phyloP scores from a whole-genome alignment of 2,797 vertebrate genomes.

The Diglossa cyanea region DNA sequence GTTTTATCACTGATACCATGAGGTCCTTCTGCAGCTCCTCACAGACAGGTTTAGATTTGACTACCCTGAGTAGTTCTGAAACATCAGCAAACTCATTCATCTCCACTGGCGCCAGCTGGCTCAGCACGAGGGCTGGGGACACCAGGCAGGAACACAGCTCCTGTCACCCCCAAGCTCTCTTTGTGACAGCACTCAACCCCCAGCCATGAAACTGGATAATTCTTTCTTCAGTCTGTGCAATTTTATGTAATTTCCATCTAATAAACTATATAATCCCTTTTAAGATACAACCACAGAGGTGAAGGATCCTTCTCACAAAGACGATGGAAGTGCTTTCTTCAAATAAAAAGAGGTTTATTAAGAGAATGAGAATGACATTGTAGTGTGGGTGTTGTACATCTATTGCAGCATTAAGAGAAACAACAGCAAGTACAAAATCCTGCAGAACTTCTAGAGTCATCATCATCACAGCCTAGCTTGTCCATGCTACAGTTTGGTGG shows the following conservation, averaged over 20 bases:
- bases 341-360: constrained; percentile 75
- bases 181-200: background rate
- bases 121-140: accelerated
- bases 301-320: constrained; percentile 21
- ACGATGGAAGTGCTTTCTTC: constrained; percentile 17
- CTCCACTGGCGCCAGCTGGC: background rate
- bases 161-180: background rate
- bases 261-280: accelerated
- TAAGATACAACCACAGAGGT: background rate
- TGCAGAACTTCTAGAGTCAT: constrained; percentile 36
- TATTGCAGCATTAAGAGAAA: constrained; percentile 68
- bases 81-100: background rate
- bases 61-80: background rate
- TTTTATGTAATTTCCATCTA: background rate
- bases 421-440: constrained; percentile 66
- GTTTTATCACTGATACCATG: background rate
- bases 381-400: constrained; percentile 56
- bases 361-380: constrained; percentile 59
- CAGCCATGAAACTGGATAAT: background rate
- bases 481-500: constrained; percentile 50
- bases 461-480: constrained; percentile 35
- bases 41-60: constrained; percentile 8
- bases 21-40: constrained; percentile 22
- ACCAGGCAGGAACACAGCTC: accelerated
- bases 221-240: background rate